Base-by-base conservation (phyloP, 2,113 vertebrate genomes). In the Toxotes jaculatrix region DNA sequence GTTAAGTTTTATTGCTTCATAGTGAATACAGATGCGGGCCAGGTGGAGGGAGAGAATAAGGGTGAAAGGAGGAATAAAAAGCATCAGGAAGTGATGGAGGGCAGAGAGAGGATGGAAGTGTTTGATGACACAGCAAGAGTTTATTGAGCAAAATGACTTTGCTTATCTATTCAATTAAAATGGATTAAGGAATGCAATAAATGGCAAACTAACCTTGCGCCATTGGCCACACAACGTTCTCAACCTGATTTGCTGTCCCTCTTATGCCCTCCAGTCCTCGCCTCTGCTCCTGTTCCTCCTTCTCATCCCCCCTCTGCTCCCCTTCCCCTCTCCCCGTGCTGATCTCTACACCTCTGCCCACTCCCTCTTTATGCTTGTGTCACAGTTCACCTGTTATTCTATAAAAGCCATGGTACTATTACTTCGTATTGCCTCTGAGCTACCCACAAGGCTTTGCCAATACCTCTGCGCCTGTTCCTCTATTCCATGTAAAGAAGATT, bases 81-180 rank as follows among this genome's bases (percentile, higher is more conserved):
- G 31, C 9, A 42, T 19, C 42, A 72, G 60, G 40, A 77, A 79
- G 53, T 40, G 65, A 78, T 19, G 53, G 40, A 91, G 82, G 84
- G 60, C 74, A 85, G 57, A 19, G 63, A 36, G 51, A 32, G 65
- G 63, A 56, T 71, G 59, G 51, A 74, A 75, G 79, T 79, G 85
- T 84, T 77, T 91, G 73, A 91, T 87, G 84, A 90, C 84, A 65
- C 89, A 86, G 87, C 82, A 87, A 72, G 86, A 87, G 80, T 90
- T 90, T 85, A 91, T 92, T 62, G 56, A 76, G 88, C 74, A 85
- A 91, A 88, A 90, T 88, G 80, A 89, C 89, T 91, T 90, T 87
- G 85, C 87, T 93, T 91, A 91, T 92, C 91, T 87, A 72, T 88
- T 90, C 87, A 92, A 92, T 93, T 91, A 90, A 91, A 92, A 80